Percentiles rank a stretch among this genome's conserved stretches.
Conservation (phyloP, 2,113 vertebrate genomes). For the Periophthalmodon schlosseri region DNA sequence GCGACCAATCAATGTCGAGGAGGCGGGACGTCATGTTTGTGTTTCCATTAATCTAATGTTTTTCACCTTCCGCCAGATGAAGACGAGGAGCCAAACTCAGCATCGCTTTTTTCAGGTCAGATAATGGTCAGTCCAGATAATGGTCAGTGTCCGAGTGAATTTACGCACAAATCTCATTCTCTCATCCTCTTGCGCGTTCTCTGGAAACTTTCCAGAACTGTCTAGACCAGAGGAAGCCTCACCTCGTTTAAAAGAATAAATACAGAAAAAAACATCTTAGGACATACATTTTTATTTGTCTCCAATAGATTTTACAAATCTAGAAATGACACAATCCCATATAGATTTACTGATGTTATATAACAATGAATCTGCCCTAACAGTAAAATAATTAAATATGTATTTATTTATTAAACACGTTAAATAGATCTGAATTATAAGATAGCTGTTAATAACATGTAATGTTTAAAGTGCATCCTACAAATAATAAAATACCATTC, state of each 20-base stretch:
- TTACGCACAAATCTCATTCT: not conserved
- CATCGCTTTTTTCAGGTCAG: not conserved
- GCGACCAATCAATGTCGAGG: conserved; percentile 21
- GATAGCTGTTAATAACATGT: conserved; percentile 20
- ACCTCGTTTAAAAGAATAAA: conserved; percentile 1
- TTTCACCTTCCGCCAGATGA: no score
- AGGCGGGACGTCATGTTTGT: not conserved
- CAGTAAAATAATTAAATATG: conserved; percentile 18
- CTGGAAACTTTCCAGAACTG: conserved; percentile 52
- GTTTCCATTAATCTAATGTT: not conserved
- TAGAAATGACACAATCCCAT: conserved; percentile 28
- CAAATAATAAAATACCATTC: conserved; percentile 42
- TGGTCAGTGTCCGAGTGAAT: not conserved
- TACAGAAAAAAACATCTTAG: conserved; percentile 16
- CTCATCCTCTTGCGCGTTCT: not conserved
- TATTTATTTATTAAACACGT: conserved; percentile 31
- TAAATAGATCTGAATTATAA: conserved; percentile 30
- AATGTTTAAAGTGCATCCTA: conserved; percentile 57
- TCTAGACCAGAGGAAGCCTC: conserved; percentile 25
- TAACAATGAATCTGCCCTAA: conserved; percentile 23
- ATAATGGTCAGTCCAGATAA: not conserved
- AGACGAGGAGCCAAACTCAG: no score
- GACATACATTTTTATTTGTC: conserved; percentile 55
- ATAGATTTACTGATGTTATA: conserved; percentile 39
- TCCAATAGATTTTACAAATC: conserved; percentile 56